Evolutionary conservation across 1,140 invertebrate genomes (phyloP).

Genomic region (Procambarus clarkii): DNA sequence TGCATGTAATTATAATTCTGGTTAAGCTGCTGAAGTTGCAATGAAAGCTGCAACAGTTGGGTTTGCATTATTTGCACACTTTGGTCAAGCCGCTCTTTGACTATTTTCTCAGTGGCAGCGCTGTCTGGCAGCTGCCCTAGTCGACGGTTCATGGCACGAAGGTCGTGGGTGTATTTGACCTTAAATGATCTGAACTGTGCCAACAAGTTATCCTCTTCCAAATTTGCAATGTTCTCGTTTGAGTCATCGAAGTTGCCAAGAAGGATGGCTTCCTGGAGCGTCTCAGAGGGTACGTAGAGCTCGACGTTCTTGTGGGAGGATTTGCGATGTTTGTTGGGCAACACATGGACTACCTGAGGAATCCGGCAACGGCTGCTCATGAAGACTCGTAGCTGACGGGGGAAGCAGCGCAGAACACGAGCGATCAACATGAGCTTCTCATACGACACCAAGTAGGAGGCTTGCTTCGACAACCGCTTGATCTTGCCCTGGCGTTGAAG

Average conservation of each 20-base stretch:
- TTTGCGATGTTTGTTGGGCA: slow-evolving; percentile 35
- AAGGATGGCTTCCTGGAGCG: slow-evolving; percentile 48
- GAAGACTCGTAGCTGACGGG: slow-evolving; percentile 21
- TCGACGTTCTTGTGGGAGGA: not conserved
- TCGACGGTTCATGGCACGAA: slow-evolving; percentile 10
- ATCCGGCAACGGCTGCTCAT: slow-evolving; percentile 36
- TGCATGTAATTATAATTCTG: too few relatives aligned
- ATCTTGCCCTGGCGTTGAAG: slow-evolving; percentile 65
- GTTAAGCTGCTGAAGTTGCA: slow-evolving; percentile 30
- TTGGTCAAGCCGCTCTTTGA: slow-evolving; percentile 30
- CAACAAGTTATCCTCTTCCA: slow-evolving; percentile 31
- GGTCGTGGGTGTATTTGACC: slow-evolving; percentile 30
- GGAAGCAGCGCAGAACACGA: slow-evolving; percentile 46
- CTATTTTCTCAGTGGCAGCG: slow-evolving; percentile 20
- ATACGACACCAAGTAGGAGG: slow-evolving; percentile 64
- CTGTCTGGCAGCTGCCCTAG: slow-evolving; percentile 30
- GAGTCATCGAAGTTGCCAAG: slow-evolving; percentile 34
- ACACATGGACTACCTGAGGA: not conserved
- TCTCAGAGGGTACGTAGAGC: slow-evolving; percentile 23
- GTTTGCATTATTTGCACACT: slow-evolving; percentile 29
- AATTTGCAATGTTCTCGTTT: not conserved
- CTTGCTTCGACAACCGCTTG: slow-evolving; percentile 62
- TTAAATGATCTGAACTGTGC: slow-evolving; percentile 51
- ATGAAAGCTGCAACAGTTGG: slow-evolving; percentile 17
- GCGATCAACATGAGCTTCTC: slow-evolving; percentile 61